Conservation (phyloP, 1,140 invertebrate genomes). For the Phortica variegata region DNA sequence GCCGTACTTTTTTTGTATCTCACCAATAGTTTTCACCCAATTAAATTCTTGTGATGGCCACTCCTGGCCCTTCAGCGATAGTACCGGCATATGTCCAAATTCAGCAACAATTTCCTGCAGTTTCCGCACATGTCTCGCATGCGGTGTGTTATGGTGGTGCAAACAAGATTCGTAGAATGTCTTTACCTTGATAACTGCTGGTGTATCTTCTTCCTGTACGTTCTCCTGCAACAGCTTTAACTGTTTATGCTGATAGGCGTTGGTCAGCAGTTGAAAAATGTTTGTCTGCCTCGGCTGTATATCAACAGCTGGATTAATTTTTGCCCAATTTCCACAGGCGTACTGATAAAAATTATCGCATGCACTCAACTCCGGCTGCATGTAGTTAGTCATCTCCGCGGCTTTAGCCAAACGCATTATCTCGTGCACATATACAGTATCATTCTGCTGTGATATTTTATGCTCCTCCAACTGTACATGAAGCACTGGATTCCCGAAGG, state of each 20-base stretch:
- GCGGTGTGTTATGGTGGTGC: slow-evolving; percentile 14
- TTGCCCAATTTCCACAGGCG: slow-evolving; percentile 46
- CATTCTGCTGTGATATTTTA: slow-evolving; percentile 38
- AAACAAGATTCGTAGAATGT: slow-evolving; percentile 41
- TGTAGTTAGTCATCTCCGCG: slow-evolving; percentile 48
- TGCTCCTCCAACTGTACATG: slow-evolving; percentile 38
- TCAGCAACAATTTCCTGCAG: slow-evolving; percentile 29
- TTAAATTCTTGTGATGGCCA: slow-evolving; percentile 32
- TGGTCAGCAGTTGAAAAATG: slow-evolving; percentile 27
- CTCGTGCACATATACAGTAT: slow-evolving; percentile 39
- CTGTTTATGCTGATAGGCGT: slow-evolving; percentile 35
- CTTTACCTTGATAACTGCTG: slow-evolving; percentile 27
- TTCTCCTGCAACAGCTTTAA: slow-evolving; percentile 29
- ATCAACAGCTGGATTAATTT: slow-evolving; percentile 40
- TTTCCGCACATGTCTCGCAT: slow-evolving; percentile 14
- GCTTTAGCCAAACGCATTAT: slow-evolving; percentile 44
- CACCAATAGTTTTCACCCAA: slow-evolving; percentile 34
- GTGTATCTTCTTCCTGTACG: slow-evolving; percentile 14
- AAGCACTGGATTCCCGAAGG: slow-evolving; percentile 25
- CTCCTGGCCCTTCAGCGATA: slow-evolving; percentile 15
- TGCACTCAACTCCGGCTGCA: slow-evolving; percentile 25
- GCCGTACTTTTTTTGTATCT: slow-evolving; percentile 36
- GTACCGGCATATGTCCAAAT: slow-evolving; percentile 35
- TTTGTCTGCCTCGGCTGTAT: slow-evolving; percentile 32
- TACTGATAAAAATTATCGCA: slow-evolving; percentile 46